Evolutionary conservation across 2,797 vertebrate species (phyloP).

Genomic region (Erpetoichthys calabaricus): DNA sequence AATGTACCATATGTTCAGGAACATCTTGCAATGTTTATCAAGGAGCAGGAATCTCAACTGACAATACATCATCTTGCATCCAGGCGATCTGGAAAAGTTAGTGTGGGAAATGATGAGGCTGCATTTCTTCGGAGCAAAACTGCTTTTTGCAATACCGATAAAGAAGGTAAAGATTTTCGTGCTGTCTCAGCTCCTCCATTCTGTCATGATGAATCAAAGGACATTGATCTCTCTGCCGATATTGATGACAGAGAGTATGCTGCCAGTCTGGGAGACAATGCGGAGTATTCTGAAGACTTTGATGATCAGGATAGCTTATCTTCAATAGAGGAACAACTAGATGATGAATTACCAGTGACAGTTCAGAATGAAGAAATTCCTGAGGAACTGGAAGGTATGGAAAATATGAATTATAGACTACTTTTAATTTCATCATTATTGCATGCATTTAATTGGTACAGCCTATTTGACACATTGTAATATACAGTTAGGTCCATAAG

Average conservation of each 20-base stretch:
- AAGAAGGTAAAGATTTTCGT: background rate
- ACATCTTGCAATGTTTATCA: constrained; percentile 33
- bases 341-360: constrained; percentile 15
- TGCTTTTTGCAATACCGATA: background rate
- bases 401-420: no score
- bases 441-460: no score
- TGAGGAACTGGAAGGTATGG: constrained; percentile 37
- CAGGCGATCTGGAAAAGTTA: constrained; percentile 11
- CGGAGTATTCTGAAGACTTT: constrained; percentile 58
- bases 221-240: background rate
- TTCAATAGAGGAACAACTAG: constrained; percentile 30
- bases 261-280: constrained; percentile 23
- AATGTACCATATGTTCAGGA: constrained; percentile 31
- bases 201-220: constrained; percentile 7
- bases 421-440: no score
- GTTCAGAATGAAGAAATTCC: constrained; percentile 17
- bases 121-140: constrained; percentile 8
- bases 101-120: background rate
- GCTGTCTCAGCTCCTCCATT: constrained; percentile 5
- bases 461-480: no score
- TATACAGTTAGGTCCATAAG: no score
- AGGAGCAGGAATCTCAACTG: constrained; percentile 22
- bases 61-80: constrained; percentile 14
- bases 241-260: constrained; percentile 15
- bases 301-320: constrained; percentile 44